Base-by-base conservation (phyloP, 2,113 vertebrate species). In the Oncorhynchus mykiss region DNA sequence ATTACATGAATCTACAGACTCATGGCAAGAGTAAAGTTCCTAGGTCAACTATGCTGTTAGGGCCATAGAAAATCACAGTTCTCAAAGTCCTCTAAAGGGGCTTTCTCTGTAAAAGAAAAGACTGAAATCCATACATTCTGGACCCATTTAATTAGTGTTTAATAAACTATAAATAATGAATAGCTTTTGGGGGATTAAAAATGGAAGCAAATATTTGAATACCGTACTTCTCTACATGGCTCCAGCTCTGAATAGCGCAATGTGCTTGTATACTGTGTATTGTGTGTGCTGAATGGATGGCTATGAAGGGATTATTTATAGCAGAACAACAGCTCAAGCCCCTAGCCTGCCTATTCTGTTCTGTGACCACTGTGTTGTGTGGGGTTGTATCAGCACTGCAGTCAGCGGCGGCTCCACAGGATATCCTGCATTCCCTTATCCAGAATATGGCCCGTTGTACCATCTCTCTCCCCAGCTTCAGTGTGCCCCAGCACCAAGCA, bases 281-380 rank as follows among this genome's bases (percentile, higher is more conserved):
- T 79, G 72, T 81, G 75, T 60, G 48, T 67, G 16, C 49, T 75
- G 54, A 79, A 72, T 64, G 51, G 67, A 27, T 48, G 29, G 48
- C 60, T 54, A 75, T 77, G 57, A 79, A 49, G 65, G 67, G 75
- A 73, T 81, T 78, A 72, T 80, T 75, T 75, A 79, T 25, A 57
- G 27, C 45, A 74, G 69, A 75, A 78, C 24, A 60, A 20, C 64
- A 73, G 62, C 72, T 31, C 20, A 18, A 68, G 31, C 65, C 5
- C 71, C 57, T 60, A 67, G 76, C n/a, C 67, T 51, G 48, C 29
- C 18, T 27, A 54, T 54, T 54, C 49, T 18, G 14, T 67, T 76
- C 51, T 77, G 60, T 79, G 67, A 24, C 20, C 1, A n/a, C n/a
- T 67, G 65, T 64, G 51, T 76, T 76, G 57, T 71, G 71, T 59